These are phyloP conservation scores for Lanistes nyassanus DNA, from an alignment of 1,140 invertebrate species.

Conservation along the genomic window DNA sequence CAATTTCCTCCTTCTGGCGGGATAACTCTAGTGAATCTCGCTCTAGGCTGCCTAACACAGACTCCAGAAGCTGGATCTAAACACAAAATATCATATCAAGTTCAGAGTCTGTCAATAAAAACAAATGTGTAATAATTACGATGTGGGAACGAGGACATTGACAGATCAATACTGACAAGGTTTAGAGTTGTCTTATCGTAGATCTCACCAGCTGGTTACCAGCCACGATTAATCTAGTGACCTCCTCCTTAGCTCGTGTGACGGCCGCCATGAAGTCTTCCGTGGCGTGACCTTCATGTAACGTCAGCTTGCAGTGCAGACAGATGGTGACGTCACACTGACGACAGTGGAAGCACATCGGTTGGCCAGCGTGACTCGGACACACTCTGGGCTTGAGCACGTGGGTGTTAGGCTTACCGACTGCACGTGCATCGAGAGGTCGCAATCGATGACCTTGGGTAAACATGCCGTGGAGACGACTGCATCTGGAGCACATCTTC, in stretches of 20 bases:
- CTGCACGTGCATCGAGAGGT: not conserved
- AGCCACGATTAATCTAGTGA: not conserved
- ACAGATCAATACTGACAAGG: too few relatives aligned
- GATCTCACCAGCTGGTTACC: constrained; percentile 15
- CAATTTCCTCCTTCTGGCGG: constrained; percentile 13
- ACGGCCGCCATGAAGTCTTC: not conserved
- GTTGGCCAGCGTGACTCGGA: constrained; percentile 10
- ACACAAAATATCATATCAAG: not conserved
- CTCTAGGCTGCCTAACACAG: constrained; percentile 3
- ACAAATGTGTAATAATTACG: too few relatives aligned
- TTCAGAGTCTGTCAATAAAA: too few relatives aligned
- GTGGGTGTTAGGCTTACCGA: not conserved
- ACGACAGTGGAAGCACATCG: constrained; percentile 14
- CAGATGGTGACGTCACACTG: constrained; percentile 24
- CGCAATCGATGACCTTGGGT: constrained; percentile 7
- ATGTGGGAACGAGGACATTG: too few relatives aligned
- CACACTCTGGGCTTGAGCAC: not conserved
- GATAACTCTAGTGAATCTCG: constrained; percentile 2
- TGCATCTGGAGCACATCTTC: constrained; percentile 3
- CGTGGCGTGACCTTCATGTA: constrained; percentile 13
- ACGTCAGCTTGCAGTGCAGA: constrained; percentile 20
- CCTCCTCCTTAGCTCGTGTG: constrained; percentile 1
- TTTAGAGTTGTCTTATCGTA: not conserved
- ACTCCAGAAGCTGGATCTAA: not conserved
- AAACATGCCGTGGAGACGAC: constrained; percentile 12